Base-by-base conservation (phyloP, 1,140 invertebrate species). In the Drosophila neocordata region DNA sequence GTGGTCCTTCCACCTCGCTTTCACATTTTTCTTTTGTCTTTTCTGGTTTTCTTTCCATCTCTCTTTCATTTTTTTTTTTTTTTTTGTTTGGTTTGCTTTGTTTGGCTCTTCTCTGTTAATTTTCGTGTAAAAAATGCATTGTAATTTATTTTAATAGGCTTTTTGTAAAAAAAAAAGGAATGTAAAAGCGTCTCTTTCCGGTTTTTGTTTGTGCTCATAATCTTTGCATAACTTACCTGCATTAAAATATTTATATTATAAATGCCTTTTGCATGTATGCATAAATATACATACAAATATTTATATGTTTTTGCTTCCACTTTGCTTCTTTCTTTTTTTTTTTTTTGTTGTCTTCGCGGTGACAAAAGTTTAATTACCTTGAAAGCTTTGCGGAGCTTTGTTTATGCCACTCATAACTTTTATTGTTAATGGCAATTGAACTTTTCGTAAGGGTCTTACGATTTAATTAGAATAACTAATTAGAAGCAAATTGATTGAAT, bases 81-180 rank as follows among this genome's bases (percentile, higher is more conserved):
- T 5, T 38, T 63, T 41, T 44, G 68, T 41, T 58, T 48, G 41
- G 15, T 20, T 44, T 15, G 41, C 15, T 44, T 44, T 44, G 13
- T 44, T 44, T 48, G 15, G 15, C 41, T 48, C 41, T 48, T 48
- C 59, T 60, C 69, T 76, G 70, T 85, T 85, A 87, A 85, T 85
- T 85, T 85, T 71, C 52, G 64, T 81, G 66, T 79, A 68, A 83
- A 85, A 87, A 74, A 34, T 87, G 74, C 78, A 85, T 67, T 87
- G 78, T 81, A 87, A 85, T 85, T 85, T 85, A 85, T 85, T 85
- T 87, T 78, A 85, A 78, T 81, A 81, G 77, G 69, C 67, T 71
- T 78, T 81, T 73, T 83, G 66, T 70, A 66, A 77, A 63, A 66
- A 66, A 69, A 69, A 65, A 65, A 75, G 61, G 8, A 48, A 61